Conservation (phyloP, 1,140 invertebrate genomes). For the Ylistrum balloti region DNA sequence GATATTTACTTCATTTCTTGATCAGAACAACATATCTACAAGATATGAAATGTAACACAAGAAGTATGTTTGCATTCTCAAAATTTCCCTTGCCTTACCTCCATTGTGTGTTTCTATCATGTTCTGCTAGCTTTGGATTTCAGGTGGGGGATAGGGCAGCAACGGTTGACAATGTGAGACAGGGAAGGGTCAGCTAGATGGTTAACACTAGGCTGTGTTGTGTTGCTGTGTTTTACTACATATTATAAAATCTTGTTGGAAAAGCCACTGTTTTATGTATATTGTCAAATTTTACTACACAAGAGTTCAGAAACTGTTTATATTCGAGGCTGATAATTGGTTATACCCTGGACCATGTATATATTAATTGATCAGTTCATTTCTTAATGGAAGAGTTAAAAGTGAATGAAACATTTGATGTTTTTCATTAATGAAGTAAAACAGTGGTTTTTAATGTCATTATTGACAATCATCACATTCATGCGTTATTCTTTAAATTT, state of each 20-base stretch:
- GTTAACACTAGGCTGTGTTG: not conserved
- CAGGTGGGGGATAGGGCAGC: conserved; percentile 28
- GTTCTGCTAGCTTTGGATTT: not conserved
- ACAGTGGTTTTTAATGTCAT: not conserved
- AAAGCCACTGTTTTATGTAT: not conserved
- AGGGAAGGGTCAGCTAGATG: not conserved
- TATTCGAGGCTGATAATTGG: too few relatives aligned
- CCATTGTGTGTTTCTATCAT: not conserved
- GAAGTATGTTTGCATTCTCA: conserved; percentile 29
- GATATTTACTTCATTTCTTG: conserved; percentile 21
- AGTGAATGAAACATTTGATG: not conserved
- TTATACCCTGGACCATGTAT: too few relatives aligned
- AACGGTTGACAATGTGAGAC: too few relatives aligned
- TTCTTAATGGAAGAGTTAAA: not conserved
- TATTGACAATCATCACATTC: not conserved
- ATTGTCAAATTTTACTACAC: too few relatives aligned
- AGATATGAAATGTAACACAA: not conserved
- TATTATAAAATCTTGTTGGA: not conserved
- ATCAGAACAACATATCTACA: not conserved
- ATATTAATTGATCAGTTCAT: too few relatives aligned
- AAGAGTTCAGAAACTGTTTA: too few relatives aligned
- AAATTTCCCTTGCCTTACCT: not conserved
- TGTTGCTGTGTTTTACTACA: conserved; percentile 11
- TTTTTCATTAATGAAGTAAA: not conserved
- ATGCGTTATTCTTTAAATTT: not conserved